phyloP scores from a whole-genome alignment of 1,140 invertebrate genomes.

The Lepidostoma basale region DNA sequence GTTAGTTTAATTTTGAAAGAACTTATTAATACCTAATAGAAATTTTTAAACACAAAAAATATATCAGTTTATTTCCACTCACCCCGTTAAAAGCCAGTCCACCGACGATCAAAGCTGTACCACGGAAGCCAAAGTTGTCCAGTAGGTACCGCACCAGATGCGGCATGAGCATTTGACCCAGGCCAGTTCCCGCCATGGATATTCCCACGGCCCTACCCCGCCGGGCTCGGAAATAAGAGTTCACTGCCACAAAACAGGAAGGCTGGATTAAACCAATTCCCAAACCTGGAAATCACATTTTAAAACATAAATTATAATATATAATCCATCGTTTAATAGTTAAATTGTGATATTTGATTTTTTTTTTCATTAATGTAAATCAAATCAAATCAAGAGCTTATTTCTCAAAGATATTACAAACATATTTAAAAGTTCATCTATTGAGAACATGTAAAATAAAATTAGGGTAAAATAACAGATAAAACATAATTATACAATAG shows the following conservation, averaged over 20 bases:
- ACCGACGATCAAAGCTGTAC: slow-evolving; percentile 66
- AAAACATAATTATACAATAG: too few species aligned
- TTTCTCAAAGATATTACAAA: too few species aligned
- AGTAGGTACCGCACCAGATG: slow-evolving; percentile 67
- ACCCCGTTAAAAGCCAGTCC: slow-evolving; percentile 67
- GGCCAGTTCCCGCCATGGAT: slow-evolving; percentile 71
- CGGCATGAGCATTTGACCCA: slow-evolving; percentile 77
- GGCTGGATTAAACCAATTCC: slow-evolving; percentile 70
- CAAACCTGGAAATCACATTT: slow-evolving; percentile 64
- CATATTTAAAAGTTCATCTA: too few species aligned
- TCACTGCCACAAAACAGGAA: slow-evolving; percentile 73
- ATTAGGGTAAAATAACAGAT: too few species aligned
- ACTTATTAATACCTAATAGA: neutral
- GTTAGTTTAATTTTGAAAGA: neutral
- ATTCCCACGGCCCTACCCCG: slow-evolving; percentile 72
- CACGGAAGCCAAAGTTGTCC: slow-evolving; percentile 62
- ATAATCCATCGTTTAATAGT: too few species aligned
- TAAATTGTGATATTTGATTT: too few species aligned
- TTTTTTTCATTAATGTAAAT: too few species aligned
- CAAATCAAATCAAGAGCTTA: too few species aligned
- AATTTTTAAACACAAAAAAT: neutral
- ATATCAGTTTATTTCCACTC: slow-evolving; percentile 27
- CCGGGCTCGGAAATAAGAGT: slow-evolving; percentile 72
- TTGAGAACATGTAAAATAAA: too few species aligned
- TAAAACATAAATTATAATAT: too few species aligned